These are phyloP conservation scores for Enteromius anoplus DNA, from an alignment of 2,797 vertebrate species.

Conservation along the genomic window DNA sequence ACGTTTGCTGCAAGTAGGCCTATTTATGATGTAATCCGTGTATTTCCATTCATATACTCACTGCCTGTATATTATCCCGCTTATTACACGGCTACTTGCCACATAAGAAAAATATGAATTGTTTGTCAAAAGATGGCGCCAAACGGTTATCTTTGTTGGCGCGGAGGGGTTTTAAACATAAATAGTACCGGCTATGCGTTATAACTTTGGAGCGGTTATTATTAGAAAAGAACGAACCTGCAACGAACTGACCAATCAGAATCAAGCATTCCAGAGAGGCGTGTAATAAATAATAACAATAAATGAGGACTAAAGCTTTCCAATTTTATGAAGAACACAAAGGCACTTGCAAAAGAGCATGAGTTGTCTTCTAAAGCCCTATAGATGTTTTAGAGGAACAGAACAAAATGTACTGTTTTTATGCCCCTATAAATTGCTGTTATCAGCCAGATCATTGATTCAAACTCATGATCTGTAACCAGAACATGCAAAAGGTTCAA, in stretches of 20 bases:
- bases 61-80: no score
- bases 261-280: no score
- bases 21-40: background rate
- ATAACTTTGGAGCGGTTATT: no score
- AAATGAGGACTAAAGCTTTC: background rate
- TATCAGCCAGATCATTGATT: background rate
- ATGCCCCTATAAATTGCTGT: background rate
- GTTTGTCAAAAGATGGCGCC: no score
- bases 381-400: background rate
- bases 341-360: background rate
- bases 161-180: no score
- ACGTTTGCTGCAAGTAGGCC: conserved; percentile 20
- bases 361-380: background rate
- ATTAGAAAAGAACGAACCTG: no score
- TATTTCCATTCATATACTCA: background rate
- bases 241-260: no score
- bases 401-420: background rate
- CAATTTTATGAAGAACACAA: background rate
- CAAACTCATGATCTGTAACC: background rate
- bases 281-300: background rate
- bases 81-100: no score
- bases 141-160: no score
- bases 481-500: conserved; percentile 5
- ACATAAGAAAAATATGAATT: no score
- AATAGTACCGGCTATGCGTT: no score